These are phyloP conservation scores for Oriolus oriolus DNA, from an alignment of 2,113 vertebrate genomes.

Conservation along the genomic window DNA sequence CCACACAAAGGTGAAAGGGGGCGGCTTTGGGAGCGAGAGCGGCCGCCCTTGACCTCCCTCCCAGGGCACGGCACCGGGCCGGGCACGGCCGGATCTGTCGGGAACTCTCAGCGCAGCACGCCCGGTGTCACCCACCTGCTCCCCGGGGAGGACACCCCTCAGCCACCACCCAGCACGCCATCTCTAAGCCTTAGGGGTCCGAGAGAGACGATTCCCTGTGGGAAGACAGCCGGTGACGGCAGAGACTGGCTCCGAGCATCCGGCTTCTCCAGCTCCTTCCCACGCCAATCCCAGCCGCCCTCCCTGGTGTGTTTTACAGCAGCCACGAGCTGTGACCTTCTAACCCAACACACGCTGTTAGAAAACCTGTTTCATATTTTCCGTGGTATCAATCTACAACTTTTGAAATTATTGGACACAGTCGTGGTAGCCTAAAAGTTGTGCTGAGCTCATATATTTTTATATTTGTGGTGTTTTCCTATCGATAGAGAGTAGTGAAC, in stretches of 20 bases:
- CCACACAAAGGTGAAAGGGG: rapidly evolving
- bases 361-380: slow-evolving; percentile 38
- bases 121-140: background rate
- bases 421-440: slow-evolving; percentile 57
- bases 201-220: background rate
- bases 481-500: slow-evolving; percentile 50
- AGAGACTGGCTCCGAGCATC: background rate
- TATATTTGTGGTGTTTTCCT: slow-evolving; percentile 70
- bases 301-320: background rate
- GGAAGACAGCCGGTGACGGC: background rate
- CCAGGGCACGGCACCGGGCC: background rate
- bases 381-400: slow-evolving; percentile 18
- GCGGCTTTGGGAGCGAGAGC: rapidly evolving
- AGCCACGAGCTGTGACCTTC: background rate
- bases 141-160: background rate
- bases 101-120: background rate
- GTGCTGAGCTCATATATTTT: slow-evolving; percentile 69
- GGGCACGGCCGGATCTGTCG: rapidly evolving
- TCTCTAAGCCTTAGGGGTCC: background rate
- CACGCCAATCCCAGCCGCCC: background rate
- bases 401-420: slow-evolving; percentile 29
- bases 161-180: background rate
- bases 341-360: background rate
- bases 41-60: rapidly evolving
- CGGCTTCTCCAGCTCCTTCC: background rate